Conservation (phyloP, 2,888 invertebrate species). For the Eristalis pertinax region DNA sequence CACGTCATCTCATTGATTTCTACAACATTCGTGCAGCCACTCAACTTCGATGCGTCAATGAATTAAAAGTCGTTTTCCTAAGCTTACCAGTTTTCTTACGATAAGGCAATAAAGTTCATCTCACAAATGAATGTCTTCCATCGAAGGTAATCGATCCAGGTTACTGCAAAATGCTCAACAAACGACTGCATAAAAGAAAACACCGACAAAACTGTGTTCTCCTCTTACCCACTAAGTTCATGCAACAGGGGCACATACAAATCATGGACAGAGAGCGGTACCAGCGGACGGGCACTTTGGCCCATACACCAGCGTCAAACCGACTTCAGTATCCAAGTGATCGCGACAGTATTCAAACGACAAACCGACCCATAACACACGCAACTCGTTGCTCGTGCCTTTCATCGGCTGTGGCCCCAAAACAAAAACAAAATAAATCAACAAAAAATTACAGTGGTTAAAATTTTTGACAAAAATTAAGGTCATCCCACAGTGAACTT, state of each 20-base stretch:
- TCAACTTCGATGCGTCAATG: no score
- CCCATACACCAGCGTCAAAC: slow-evolving; percentile 42
- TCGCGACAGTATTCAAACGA: slow-evolving; percentile 67
- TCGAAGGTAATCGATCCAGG: background rate
- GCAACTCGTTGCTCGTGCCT: slow-evolving; percentile 4
- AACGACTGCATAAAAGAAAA: background rate
- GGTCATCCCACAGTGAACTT: background rate
- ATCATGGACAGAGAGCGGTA: background rate
- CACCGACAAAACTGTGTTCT: slow-evolving; percentile 11
- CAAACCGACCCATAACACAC: slow-evolving; percentile 32
- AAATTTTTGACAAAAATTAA: slow-evolving; percentile 3
- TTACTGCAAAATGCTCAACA: background rate
- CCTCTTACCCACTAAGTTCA: slow-evolving; percentile 20
- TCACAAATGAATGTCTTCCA: background rate
- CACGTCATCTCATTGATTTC: no score
- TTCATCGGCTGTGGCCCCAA: slow-evolving; percentile 56
- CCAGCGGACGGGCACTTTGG: slow-evolving; percentile 39
- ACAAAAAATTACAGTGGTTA: background rate
- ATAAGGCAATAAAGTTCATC: background rate
- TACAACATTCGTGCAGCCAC: no score
- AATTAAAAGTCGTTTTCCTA: no score
- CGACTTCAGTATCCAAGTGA: slow-evolving; percentile 63
- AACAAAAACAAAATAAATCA: slow-evolving; percentile 11
- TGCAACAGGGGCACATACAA: slow-evolving; percentile 29
- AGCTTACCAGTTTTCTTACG: background rate